These are phyloP conservation scores for Apamea anceps DNA, from an alignment of 2,888 invertebrate species.

Conservation along the genomic window DNA sequence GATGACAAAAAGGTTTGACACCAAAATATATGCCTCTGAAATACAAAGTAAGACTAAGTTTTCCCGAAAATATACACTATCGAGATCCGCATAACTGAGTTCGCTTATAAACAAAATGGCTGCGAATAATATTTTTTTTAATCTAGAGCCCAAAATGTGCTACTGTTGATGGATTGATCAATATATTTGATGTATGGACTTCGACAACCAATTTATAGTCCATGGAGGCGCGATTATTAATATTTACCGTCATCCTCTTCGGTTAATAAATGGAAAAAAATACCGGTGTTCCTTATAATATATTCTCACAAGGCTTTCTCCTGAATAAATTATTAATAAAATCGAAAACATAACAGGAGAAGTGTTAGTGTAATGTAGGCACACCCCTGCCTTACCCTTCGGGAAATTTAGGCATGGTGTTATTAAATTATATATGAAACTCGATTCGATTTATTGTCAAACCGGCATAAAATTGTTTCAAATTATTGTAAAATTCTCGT, in stretches of 20 bases:
- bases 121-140: constrained; percentile 43
- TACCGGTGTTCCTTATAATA: not conserved
- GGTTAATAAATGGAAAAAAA: not conserved
- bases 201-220: constrained; percentile 55
- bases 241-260: constrained; percentile 49
- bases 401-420: not conserved
- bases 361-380: no score
- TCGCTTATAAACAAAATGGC: constrained; percentile 31
- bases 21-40: not conserved
- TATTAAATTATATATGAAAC: not conserved
- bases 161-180: constrained; percentile 63
- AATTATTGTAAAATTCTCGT: not conserved
- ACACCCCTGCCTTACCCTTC: not conserved
- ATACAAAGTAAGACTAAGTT: not conserved
- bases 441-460: not conserved
- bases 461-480: not conserved
- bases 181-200: constrained; percentile 62
- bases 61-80: constrained; percentile 20
- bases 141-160: constrained; percentile 31
- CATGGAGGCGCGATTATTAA: constrained; percentile 50
- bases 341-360: not conserved
- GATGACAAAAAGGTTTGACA: not conserved
- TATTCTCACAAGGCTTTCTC: not conserved
- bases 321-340: not conserved
- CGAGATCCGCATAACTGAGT: constrained; percentile 36